Base-by-base conservation (phyloP, 2,797 vertebrate species). In the Sebastes matsubarae region DNA sequence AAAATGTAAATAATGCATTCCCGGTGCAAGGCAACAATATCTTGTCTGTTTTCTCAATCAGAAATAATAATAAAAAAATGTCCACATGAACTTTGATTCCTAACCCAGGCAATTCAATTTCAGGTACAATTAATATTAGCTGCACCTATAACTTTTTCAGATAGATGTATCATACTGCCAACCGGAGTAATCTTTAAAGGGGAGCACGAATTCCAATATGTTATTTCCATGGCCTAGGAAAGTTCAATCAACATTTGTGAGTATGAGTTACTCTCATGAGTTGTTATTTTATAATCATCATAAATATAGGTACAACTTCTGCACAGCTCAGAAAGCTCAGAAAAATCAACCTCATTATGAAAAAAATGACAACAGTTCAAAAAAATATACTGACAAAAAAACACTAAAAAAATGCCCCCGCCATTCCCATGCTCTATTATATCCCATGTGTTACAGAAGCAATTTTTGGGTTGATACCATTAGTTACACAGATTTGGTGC, bases 321-420 rank as follows among this genome's bases (percentile, higher is more conserved):
- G 42, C 42, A 18, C 42, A 46, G 16, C 42, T 6, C 42, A 14
- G 38, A 6, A 42, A 16, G 0, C 38, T 16, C 38, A 16, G 38
- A 0, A 16, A 42, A 1, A 42, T 42, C 38, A 42, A 16, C 38
- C 14, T 32, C 8, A 1, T 32, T 32, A 8, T 2, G 32, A 32
- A 32, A 32, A 9, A 9, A 32, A 32, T 32, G 6, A 32, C 8
- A 32, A 32, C 8, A 8, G 6, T 30, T 30, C 29, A 2, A 32
- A 1, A 46, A 18, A 46, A 46, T 46, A 8, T 46, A 46, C 42
- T 46, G 42, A 0, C 16, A 18, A 46, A 46, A 46, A 42, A 42
- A 38, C 0, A 16, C 36, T 1, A 6, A 38, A 38, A 36, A 34
- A 0, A 38, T 8, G 16, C 6, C 42, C 42, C 0, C 0, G 0